A percentile compares a stretch with the other conserved stretches of the same genome.
Conservation (phyloP, 2,888 invertebrate genomes). For the Dolichomitus sp. region DNA sequence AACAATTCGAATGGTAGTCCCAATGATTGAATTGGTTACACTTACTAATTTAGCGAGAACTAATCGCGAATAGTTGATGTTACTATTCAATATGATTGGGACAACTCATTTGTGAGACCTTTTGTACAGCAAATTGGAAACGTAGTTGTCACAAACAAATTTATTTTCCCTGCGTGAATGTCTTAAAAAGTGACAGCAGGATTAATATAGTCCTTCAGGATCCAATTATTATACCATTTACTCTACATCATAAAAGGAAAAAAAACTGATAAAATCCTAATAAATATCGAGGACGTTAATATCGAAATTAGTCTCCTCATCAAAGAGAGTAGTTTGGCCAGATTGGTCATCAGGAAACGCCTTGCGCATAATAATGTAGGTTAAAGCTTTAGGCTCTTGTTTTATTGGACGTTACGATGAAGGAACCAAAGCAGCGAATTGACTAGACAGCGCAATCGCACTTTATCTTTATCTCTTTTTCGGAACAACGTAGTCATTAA, state of each 20-base stretch:
- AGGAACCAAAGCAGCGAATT: conserved; percentile 14
- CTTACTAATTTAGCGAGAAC: no score
- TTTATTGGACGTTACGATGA: conserved; percentile 14
- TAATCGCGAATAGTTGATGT: no score
- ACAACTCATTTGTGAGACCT: no score
- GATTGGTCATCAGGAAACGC: conserved; percentile 25
- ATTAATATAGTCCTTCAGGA: no score
- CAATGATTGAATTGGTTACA: no score
- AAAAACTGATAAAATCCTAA: neutral
- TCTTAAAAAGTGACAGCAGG: no score
- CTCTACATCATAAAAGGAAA: neutral
- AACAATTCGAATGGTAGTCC: no score
- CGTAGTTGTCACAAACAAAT: no score
- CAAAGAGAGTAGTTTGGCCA: conserved; percentile 16
- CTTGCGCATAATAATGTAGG: conserved; percentile 17
- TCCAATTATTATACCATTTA: no score
- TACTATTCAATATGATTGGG: no score
- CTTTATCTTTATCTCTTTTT: conserved; percentile 40
- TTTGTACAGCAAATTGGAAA: no score
- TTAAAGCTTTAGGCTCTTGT: conserved; percentile 30
- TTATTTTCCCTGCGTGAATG: no score
- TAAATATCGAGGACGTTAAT: conserved; percentile 9
- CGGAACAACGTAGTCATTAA: conserved; percentile 58
- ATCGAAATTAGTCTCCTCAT: conserved; percentile 36
- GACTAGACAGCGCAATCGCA: conserved; percentile 38